Conservation (phyloP, 2,888 invertebrate genomes). For the Emmelina monodactyla region DNA sequence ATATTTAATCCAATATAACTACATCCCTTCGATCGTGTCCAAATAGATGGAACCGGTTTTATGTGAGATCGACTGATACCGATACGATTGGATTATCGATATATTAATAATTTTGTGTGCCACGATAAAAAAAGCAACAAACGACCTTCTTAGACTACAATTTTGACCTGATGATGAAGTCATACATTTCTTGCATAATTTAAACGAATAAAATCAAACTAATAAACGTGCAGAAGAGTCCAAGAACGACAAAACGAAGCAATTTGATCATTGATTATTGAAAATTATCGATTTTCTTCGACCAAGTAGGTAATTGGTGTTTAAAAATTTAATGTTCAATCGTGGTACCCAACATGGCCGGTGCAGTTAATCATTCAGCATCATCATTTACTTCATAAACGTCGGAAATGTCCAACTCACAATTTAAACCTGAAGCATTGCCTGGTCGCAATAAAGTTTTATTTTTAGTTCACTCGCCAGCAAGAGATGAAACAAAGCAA, state of each 20-base stretch:
- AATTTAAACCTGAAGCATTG: constrained; percentile 2
- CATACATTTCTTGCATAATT: too few relatives aligned
- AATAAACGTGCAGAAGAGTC: too few relatives aligned
- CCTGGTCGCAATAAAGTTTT: too few relatives aligned
- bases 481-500: too few relatives aligned
- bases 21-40: constrained; percentile 19
- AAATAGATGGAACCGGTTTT: constrained; percentile 31
- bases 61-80: constrained; percentile 22
- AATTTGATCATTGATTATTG: too few relatives aligned
- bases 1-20: constrained; percentile 50
- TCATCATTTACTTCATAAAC: background rate
- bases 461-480: too few relatives aligned
- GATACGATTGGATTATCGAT: constrained; percentile 34
- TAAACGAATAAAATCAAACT: too few relatives aligned
- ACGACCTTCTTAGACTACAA: too few relatives aligned
- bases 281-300: constrained; percentile 22
- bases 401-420: background rate
- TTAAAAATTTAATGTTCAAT: constrained; percentile 26
- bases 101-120: constrained; percentile 10
- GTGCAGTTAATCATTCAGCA: constrained; percentile 11
- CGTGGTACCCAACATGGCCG: constrained; percentile 13
- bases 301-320: constrained; percentile 22
- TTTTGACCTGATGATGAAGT: too few relatives aligned
- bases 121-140: constrained; percentile 9
- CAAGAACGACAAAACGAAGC: too few relatives aligned